Evolutionary conservation across 2,797 vertebrate genomes (phyloP), one percentile per base, ranked within the genome.

Genomic region (Intellagama lesueurii): DNA sequence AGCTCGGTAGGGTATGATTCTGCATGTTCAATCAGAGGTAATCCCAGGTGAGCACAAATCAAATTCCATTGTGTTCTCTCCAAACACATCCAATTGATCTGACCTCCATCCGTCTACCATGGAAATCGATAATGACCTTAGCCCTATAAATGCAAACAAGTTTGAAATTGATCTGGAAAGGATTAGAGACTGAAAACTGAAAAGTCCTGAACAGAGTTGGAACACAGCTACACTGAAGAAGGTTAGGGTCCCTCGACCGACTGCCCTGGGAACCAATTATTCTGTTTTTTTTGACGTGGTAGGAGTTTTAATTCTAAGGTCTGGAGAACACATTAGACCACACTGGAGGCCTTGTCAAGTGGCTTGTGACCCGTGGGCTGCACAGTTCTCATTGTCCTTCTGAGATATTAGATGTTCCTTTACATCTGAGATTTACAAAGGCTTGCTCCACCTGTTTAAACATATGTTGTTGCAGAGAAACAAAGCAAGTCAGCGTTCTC

Each of bases 381-480:
- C 19, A 76, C 19, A 8, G 6, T 76, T 40, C 35, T 16, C 24
- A 26, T n/a, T 24, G 32, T 44, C 16, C 12, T 24, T 80, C 44
- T 81, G 35, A 28, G 69, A 4, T n/a, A 22, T 70, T 44, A n/a
- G 28, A 17, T 49, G 26, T 66, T 6, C 40, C 8, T 70, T 83
- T 9, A 49, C 9, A 2, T 81, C 79, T 35, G 7, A 64, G 16
- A 35, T 69, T 68, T 17, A n/a, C 3, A 19, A 3, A 79, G 49
- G 5, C 49, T 79, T 56, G 79, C 7, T n/a, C 8, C 3, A 1
- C 0, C 0, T 26, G 22, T 83, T 85, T 32, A 60, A 91, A 90
- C 81, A 44, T 73, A 85, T 76, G 64, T 30, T 17, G 1, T 93
- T 95, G 52, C 92, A 96, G 94, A 56, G 90, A 56, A 86, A 56